Conservation (phyloP, 2,113 vertebrate species). For the Empidonax traillii region DNA sequence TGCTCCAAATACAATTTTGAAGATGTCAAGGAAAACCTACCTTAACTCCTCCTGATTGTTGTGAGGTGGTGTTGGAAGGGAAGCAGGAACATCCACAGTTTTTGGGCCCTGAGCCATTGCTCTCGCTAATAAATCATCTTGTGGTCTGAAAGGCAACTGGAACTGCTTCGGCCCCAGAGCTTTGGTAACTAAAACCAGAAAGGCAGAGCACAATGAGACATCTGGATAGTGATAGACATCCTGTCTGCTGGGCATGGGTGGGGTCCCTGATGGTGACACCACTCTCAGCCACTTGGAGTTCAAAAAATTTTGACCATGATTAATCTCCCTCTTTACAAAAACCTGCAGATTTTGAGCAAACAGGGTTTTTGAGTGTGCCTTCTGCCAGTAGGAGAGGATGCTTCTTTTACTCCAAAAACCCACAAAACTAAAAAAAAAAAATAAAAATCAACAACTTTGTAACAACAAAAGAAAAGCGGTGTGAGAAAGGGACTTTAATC, state of each 20-base stretch:
- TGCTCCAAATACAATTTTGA: neutral
- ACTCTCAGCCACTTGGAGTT: neutral
- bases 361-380: neutral
- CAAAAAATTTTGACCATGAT: neutral
- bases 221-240: neutral
- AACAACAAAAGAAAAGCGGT: neutral
- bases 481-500: neutral
- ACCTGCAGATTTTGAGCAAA: neutral
- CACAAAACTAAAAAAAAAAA: neutral
- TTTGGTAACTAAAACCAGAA: constrained; percentile 83
- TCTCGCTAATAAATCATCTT: constrained; percentile 84
- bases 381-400: neutral
- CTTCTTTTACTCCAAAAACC: neutral
- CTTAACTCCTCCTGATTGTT: constrained; percentile 95
- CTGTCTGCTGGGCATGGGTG: neutral
- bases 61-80: constrained; percentile 94
- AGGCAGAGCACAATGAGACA: neutral
- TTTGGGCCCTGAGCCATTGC: constrained; percentile 85
- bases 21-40: constrained; percentile 60
- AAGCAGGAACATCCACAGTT: constrained; percentile 94
- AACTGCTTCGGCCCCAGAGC: constrained; percentile 88
- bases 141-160: constrained; percentile 87
- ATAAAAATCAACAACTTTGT: neutral
- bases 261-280: neutral
- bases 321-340: neutral